Evolutionary conservation across 2,888 invertebrate species (phyloP).

Genomic region (Mermis nigrescens): DNA sequence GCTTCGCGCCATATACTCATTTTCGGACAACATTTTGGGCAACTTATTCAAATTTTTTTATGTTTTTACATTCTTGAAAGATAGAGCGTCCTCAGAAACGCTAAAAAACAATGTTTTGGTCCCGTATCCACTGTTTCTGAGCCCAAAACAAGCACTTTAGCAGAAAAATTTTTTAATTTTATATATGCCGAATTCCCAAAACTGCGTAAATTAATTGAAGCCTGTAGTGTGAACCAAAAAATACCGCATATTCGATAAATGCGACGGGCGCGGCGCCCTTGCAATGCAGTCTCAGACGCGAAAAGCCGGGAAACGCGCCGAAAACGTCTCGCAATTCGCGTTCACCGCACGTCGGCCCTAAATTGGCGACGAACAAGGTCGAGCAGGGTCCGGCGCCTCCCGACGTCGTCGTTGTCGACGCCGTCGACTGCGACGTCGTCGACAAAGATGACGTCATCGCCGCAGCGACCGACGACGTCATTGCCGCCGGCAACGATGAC

Average conservation of each 20-base stretch:
- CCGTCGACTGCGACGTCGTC: background rate
- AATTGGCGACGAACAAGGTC: conserved; percentile 91
- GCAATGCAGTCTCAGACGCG: conserved; percentile 70
- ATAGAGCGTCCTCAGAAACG: too few species aligned
- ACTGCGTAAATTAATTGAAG: too few species aligned
- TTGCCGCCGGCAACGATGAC: background rate
- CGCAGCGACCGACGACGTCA: background rate
- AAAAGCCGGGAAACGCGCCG: conserved; percentile 94
- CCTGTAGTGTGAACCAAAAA: background rate
- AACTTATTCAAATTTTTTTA: too few species aligned
- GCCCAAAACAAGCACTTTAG: background rate
- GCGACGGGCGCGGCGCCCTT: conserved; percentile 75
- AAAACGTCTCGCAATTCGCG: conserved; percentile 95
- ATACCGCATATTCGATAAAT: conserved; percentile 74
- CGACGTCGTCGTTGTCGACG: background rate
- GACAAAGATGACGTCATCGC: too few species aligned
- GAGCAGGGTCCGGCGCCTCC: conserved; percentile 21
- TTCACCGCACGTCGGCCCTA: conserved; percentile 90
- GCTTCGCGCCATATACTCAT: too few species aligned
- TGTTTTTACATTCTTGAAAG: too few species aligned
- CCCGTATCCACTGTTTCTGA: background rate
- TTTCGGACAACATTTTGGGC: too few species aligned
- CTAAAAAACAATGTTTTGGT: background rate
- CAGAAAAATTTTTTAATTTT: background rate
- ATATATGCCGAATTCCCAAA: background rate